Conservation (phyloP, 2,113 vertebrate genomes). For the Microtus montanus region DNA sequence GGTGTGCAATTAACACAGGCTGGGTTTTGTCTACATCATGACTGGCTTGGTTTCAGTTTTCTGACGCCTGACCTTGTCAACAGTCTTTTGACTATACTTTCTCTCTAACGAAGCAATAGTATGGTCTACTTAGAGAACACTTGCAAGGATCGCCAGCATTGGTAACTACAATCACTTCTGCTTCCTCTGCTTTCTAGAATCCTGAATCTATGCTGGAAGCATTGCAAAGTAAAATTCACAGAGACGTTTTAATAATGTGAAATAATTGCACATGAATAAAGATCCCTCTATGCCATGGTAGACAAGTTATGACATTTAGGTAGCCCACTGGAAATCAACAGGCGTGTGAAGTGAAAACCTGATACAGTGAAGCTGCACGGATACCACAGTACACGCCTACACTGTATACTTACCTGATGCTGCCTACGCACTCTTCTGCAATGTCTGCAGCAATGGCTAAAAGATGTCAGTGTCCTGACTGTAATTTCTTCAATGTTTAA, state of each 20-base stretch:
- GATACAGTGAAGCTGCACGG: background rate
- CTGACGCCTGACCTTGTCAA: conserved; percentile 28
- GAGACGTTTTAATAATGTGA: background rate
- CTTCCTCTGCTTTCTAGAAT: conserved; percentile 13
- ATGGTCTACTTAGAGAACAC: background rate
- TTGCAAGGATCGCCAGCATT: background rate
- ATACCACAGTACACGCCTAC: background rate
- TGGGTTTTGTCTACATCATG: background rate
- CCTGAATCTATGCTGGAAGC: background rate
- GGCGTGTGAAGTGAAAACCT: background rate
- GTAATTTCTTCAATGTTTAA: background rate
- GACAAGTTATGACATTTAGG: background rate
- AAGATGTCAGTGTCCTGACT: background rate
- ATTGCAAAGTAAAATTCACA: background rate
- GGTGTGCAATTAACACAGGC: background rate
- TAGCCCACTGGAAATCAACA: background rate
- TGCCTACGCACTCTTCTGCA: background rate
- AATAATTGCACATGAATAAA: background rate
- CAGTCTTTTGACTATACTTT: background rate
- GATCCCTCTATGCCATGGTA: background rate
- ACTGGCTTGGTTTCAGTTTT: background rate
- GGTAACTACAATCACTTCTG: conserved; percentile 12
- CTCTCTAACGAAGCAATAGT: background rate
- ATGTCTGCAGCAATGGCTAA: background rate
- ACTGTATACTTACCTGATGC: background rate